These are phyloP conservation scores for Centropristis striata DNA, from an alignment of 2,113 vertebrate species.

Conservation along the genomic window DNA sequence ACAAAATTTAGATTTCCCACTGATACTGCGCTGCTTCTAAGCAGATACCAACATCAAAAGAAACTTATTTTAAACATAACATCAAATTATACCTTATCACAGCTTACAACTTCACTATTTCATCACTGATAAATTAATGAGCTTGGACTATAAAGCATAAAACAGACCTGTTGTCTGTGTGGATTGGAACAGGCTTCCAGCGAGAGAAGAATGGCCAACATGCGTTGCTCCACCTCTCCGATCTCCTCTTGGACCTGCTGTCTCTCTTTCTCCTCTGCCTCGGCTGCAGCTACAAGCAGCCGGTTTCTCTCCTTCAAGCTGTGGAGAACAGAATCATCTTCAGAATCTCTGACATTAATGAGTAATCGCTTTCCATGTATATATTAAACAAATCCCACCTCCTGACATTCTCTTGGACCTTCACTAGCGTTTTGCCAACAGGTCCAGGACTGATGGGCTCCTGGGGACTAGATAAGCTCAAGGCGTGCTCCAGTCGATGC, in stretches of 20 bases:
- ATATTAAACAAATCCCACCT: constrained; percentile 83
- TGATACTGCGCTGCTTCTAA: not conserved
- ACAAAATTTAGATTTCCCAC: too few relatives aligned
- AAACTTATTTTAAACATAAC: not conserved
- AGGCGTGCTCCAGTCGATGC: constrained; percentile 80
- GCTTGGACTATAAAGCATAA: not conserved
- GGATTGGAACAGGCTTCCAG: constrained; percentile 73
- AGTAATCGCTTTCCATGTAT: not conserved
- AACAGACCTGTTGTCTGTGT: constrained; percentile 83
- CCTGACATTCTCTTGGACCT: constrained; percentile 87
- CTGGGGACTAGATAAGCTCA: constrained; percentile 66
- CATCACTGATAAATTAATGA: not conserved
- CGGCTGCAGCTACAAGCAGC: constrained; percentile 79
- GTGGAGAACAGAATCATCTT: constrained; percentile 13
- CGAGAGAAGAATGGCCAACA: constrained; percentile 62
- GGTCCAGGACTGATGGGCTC: constrained; percentile 64
- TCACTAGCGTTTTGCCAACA: constrained; percentile 82
- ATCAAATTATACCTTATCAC: not conserved
- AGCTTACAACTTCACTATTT: not conserved
- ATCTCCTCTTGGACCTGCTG: constrained; percentile 85
- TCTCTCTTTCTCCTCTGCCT: constrained; percentile 87
- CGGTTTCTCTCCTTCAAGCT: constrained; percentile 88
- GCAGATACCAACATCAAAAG: not conserved
- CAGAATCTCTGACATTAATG: constrained; percentile 29
- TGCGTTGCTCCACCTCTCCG: constrained; percentile 78